These are phyloP conservation scores for Cyanoderma ruficeps DNA, from an alignment of 2,113 vertebrate species.

Conservation along the genomic window DNA sequence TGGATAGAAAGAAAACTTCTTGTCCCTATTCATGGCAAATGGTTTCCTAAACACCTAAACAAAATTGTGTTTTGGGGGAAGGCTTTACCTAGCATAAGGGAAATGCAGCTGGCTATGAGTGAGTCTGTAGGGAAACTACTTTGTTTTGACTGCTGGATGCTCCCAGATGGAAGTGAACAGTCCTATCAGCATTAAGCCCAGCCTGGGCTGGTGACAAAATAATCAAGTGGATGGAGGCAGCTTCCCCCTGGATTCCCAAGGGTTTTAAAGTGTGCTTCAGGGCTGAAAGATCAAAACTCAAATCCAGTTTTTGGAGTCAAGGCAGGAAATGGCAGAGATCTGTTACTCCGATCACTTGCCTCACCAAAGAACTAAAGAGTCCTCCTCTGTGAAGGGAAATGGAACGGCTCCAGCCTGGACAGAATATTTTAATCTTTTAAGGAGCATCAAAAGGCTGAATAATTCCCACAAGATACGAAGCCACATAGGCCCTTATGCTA, in stretches of 20 bases:
- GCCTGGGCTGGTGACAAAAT: background rate
- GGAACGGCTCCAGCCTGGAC: background rate
- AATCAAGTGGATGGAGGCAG: background rate
- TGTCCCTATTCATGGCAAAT: background rate
- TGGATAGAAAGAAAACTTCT: background rate
- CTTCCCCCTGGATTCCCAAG: background rate
- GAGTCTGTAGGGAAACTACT: background rate
- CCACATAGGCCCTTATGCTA: background rate
- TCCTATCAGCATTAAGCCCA: background rate
- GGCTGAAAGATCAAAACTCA: background rate
- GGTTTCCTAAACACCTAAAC: background rate
- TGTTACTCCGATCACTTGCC: background rate
- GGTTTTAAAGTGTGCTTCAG: background rate
- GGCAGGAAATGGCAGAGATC: background rate
- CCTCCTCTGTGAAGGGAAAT: background rate
- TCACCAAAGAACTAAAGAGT: background rate
- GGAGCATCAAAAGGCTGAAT: background rate
- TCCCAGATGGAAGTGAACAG: background rate
- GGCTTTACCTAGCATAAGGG: background rate
- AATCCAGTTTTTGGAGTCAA: background rate
- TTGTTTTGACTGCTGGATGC: background rate
- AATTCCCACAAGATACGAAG: background rate
- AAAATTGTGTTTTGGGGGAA: background rate
- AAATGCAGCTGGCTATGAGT: background rate
- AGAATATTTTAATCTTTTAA: background rate